These are phyloP conservation scores for Vidua macroura DNA, from an alignment of 2,113 vertebrate species.

Conservation along the genomic window DNA sequence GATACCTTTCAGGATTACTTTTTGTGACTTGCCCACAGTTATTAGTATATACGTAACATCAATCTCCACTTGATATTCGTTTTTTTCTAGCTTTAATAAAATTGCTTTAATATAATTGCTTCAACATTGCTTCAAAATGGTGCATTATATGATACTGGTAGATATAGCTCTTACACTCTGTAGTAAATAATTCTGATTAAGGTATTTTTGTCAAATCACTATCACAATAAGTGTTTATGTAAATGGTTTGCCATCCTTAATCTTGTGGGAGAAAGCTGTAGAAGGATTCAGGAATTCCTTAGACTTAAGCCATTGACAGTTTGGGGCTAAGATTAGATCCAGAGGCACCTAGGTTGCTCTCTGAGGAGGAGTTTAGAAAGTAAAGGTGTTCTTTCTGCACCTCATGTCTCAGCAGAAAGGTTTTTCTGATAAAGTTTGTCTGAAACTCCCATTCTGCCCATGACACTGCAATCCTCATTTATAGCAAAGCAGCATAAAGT, in stretches of 20 bases:
- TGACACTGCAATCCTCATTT: not conserved
- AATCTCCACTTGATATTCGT: not conserved
- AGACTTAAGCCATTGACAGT: not conserved
- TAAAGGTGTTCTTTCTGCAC: not conserved
- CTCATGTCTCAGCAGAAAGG: fast-evolving
- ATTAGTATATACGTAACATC: not conserved
- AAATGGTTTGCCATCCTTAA: not conserved
- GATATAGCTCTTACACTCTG: not conserved
- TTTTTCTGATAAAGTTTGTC: not conserved
- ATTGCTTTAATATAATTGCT: not conserved
- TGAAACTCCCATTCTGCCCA: not conserved
- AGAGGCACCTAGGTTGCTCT: not conserved
- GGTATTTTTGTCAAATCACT: not conserved
- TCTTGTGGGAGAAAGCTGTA: not conserved
- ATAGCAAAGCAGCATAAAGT: not conserved
- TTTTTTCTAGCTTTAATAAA: not conserved
- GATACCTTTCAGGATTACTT: not conserved
- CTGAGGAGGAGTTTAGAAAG: not conserved
- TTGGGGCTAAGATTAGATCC: no score
- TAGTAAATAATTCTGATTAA: not conserved
- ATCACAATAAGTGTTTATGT: not conserved
- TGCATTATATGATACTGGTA: not conserved
- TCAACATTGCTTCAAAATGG: not conserved
- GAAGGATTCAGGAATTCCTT: not conserved
- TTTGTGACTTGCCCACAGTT: not conserved